Evolutionary conservation across 2,888 invertebrate genomes (phyloP).

Genomic region (Crocallis elinguaria): DNA sequence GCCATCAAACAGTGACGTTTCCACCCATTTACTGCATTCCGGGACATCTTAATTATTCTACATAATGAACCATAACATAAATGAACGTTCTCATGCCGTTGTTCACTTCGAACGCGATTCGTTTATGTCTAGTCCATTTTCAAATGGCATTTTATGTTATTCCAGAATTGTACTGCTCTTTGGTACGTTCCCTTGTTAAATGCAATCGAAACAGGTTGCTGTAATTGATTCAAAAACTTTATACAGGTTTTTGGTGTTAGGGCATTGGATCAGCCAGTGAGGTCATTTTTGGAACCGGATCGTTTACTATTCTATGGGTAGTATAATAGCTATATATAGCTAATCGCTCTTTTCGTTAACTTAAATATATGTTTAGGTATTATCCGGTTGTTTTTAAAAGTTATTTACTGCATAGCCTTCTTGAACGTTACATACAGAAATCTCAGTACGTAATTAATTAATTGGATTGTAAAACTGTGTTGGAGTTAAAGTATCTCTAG

Average conservation of each 20-base stretch:
- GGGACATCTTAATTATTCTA: constrained; percentile 17
- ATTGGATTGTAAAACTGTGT: too few species aligned
- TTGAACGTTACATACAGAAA: too few species aligned
- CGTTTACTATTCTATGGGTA: constrained; percentile 44
- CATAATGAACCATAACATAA: constrained; percentile 11
- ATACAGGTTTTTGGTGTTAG: constrained; percentile 38
- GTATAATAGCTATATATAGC: constrained; percentile 12
- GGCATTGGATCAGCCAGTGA: constrained; percentile 63
- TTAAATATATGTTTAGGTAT: too few species aligned
- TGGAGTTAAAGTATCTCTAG: too few species aligned
- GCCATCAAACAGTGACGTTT: constrained; percentile 10
- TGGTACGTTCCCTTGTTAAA: constrained; percentile 22
- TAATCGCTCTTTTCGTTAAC: not conserved
- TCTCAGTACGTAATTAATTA: too few species aligned
- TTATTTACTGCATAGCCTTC: too few species aligned
- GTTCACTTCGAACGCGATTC: not conserved
- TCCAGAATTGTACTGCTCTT: not conserved
- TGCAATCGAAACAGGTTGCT: constrained; percentile 31
- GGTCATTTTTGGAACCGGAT: constrained; percentile 72
- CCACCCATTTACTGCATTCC: constrained; percentile 23
- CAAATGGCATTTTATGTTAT: not conserved
- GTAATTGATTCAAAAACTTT: constrained; percentile 18
- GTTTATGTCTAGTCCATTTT: not conserved
- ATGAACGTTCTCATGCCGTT: not conserved
- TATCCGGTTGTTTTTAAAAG: too few species aligned